Conservation (phyloP, 2,888 invertebrate species). For the Sesia apiformis region DNA sequence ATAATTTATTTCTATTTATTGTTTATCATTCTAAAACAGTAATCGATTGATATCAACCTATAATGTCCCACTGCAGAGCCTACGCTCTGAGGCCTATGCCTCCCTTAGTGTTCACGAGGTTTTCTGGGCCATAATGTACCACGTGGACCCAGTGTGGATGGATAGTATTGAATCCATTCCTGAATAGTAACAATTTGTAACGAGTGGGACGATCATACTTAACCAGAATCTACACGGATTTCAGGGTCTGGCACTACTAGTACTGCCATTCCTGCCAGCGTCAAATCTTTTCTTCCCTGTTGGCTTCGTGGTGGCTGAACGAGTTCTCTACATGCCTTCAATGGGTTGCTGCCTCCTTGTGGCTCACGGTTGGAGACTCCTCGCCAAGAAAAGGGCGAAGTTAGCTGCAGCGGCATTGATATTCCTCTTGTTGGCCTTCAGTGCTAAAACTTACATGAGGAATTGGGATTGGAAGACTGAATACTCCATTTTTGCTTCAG, state of each 20-base stretch:
- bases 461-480: conserved; percentile 96
- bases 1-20: too few relatives aligned
- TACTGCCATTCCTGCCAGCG: conserved; percentile 95
- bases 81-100: too few relatives aligned
- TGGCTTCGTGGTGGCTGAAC: conserved; percentile 96
- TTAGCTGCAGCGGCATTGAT: conserved; percentile 80
- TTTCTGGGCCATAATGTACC: too few relatives aligned
- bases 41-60: too few relatives aligned
- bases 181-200: too few relatives aligned
- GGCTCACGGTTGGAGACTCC: conserved; percentile 87
- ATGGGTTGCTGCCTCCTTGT: conserved; percentile 97
- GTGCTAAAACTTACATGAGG: conserved; percentile 88
- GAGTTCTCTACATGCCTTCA: conserved; percentile 96
- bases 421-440: conserved; percentile 83
- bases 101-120: too few relatives aligned
- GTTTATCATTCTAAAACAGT: too few relatives aligned
- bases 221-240: conserved; percentile 20
- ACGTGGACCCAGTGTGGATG: too few relatives aligned
- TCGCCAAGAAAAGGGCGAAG: conserved; percentile 78
- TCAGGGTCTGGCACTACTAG: conserved; percentile 89
- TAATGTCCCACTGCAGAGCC: too few relatives aligned
- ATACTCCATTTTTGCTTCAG: conserved; percentile 95
- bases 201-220: too few relatives aligned
- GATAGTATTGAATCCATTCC: too few relatives aligned
- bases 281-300: conserved; percentile 98